Conservation (phyloP, 2,113 vertebrate genomes). For the Donacobius atricapilla region DNA sequence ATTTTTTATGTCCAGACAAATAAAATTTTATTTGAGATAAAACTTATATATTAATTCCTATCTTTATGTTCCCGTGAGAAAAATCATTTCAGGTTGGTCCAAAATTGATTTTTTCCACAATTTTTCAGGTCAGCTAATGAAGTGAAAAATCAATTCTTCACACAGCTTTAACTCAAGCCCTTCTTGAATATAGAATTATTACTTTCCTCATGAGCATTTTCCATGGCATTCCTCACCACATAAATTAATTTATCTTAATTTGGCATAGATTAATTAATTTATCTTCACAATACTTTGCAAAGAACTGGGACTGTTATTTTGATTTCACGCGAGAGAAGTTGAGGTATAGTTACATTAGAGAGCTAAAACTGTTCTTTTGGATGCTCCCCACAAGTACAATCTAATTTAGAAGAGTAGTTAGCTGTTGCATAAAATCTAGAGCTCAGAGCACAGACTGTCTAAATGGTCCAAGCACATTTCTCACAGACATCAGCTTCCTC, state of each 20-base stretch:
- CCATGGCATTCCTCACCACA: constrained; percentile 18
- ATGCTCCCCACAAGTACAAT: background rate
- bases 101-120: constrained; percentile 68
- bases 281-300: background rate
- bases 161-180: constrained; percentile 44
- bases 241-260: constrained; percentile 65
- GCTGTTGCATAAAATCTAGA: background rate
- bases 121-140: constrained; percentile 57
- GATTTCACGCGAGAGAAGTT: background rate
- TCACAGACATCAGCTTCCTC: background rate
- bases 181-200: constrained; percentile 53
- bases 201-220: constrained; percentile 57
- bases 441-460: background rate
- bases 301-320: background rate
- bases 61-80: constrained; percentile 27
- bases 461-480: background rate
- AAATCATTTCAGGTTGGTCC: constrained; percentile 48
- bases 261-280: constrained; percentile 53
- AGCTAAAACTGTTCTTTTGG: background rate
- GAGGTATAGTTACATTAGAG: background rate
- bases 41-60: background rate
- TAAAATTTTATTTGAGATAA: background rate
- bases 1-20: background rate
- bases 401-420: background rate
- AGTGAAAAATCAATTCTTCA: constrained; percentile 66